Conservation (phyloP, 1,140 invertebrate species). For the Paracyclopina nana region DNA sequence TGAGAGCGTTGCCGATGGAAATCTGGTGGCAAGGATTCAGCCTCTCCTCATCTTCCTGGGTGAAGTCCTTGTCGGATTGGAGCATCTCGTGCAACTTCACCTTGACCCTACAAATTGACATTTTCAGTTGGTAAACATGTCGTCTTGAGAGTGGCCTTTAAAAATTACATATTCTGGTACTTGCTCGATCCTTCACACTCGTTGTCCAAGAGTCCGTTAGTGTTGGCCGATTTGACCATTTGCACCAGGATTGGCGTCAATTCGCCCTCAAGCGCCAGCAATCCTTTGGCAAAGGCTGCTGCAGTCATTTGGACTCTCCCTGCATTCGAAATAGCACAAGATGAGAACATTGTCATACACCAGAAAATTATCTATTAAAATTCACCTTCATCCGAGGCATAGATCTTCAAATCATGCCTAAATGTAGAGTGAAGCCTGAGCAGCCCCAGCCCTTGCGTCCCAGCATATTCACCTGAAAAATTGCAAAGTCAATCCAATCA, state of each 20-base stretch:
- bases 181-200: constrained; percentile 81
- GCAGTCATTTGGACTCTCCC: constrained; percentile 97
- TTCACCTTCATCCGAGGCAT: constrained; percentile 98
- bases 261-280: constrained; percentile 91
- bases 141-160: neutral
- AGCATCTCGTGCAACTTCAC: constrained; percentile 76
- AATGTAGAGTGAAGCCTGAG: constrained; percentile 91
- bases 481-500: neutral
- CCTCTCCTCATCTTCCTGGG: constrained; percentile 53
- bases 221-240: constrained; percentile 99
- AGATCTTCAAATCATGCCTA: constrained; percentile 96
- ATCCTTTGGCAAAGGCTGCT: constrained; percentile 93
- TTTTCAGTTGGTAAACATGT: neutral
- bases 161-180: constrained; percentile 73
- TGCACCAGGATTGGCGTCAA: constrained; percentile 95
- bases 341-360: too few relatives aligned
- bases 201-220: constrained; percentile 91
- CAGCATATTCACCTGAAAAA: constrained; percentile 48
- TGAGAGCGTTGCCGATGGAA: constrained; percentile 66
- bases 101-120: constrained; percentile 53
- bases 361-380: too few relatives aligned
- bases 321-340: too few relatives aligned
- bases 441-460: constrained; percentile 74
- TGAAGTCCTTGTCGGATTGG: constrained; percentile 74
- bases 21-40: constrained; percentile 75